A percentile compares a stretch with the other conserved stretches of the same genome.
These are phyloP conservation scores for Salvelinus alpinus DNA, from an alignment of 2,113 vertebrate genomes.

Conservation along the genomic window DNA sequence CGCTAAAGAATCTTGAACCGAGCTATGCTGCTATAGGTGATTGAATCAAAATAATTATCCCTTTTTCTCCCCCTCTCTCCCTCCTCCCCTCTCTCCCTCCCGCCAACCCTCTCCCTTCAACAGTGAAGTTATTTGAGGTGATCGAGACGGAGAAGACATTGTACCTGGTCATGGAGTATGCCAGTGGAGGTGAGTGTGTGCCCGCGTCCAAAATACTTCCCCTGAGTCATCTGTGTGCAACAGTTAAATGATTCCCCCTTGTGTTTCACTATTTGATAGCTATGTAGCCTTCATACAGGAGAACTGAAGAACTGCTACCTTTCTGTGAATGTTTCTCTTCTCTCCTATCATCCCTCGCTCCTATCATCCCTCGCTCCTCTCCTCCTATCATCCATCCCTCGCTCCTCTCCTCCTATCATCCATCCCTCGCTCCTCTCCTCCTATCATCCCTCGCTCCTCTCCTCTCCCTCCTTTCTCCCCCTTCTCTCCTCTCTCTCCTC, in stretches of 20 bases:
- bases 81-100: too few relatives aligned
- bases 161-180: slow-evolving; percentile 94
- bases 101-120: slow-evolving; percentile 24
- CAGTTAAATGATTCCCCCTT: slow-evolving; percentile 1
- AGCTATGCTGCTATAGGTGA: neutral
- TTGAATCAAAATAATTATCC: too few relatives aligned
- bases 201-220: slow-evolving; percentile 25
- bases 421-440: too few relatives aligned
- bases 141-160: slow-evolving; percentile 94
- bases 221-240: slow-evolving; percentile 7
- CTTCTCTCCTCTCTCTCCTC: accelerated
- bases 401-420: too few relatives aligned
- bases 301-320: neutral
- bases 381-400: accelerated
- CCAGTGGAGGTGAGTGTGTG: slow-evolving; percentile 84
- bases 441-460: too few relatives aligned
- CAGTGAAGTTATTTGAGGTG: slow-evolving; percentile 96
- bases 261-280: too few relatives aligned
- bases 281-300: too few relatives aligned
- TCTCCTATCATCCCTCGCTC: neutral
- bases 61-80: too few relatives aligned
- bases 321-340: neutral
- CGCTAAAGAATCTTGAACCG: neutral
- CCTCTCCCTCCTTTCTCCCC: too few relatives aligned
- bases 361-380: neutral